phyloP scores from a whole-genome alignment of 2,888 invertebrate species.

The Phaonia tiefii region DNA sequence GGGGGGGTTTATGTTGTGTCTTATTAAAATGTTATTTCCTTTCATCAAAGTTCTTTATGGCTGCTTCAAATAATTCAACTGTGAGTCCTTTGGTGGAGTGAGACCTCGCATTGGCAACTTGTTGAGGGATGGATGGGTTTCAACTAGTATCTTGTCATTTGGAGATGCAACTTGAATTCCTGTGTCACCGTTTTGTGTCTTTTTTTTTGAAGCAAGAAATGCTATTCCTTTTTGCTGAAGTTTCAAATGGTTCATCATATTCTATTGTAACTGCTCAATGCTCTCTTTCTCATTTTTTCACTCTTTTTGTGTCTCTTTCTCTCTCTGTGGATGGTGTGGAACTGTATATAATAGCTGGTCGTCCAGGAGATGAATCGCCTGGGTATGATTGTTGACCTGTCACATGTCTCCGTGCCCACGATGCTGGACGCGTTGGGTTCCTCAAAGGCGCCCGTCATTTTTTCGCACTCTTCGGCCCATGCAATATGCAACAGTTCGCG shows the following conservation, averaged over 20 bases:
- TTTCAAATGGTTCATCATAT: slow-evolving; percentile 5
- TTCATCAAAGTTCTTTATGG: not conserved
- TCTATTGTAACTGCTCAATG: not conserved
- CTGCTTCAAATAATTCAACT: not conserved
- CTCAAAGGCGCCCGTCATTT: slow-evolving; percentile 91
- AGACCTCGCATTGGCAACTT: not conserved
- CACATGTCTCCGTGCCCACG: slow-evolving; percentile 90
- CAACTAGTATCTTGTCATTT: not conserved
- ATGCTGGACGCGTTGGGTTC: slow-evolving; percentile 90
- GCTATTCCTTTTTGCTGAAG: not conserved
- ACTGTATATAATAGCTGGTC: slow-evolving; percentile 83
- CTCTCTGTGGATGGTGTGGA: not conserved
- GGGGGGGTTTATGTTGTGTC: not conserved
- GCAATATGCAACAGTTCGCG: slow-evolving; percentile 90
- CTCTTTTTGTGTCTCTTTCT: slow-evolving; percentile 19
- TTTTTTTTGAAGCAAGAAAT: not conserved
- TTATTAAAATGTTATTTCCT: not conserved
- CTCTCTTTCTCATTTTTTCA: not conserved
- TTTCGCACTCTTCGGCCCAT: slow-evolving; percentile 92
- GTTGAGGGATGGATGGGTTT: slow-evolving; percentile 1
- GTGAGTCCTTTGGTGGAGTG: not conserved
- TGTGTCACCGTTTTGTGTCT: not conserved
- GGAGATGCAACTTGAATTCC: not conserved
- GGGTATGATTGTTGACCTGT: slow-evolving; percentile 93
- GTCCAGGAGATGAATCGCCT: slow-evolving; percentile 93